Evolutionary conservation across 2,888 invertebrate genomes (phyloP).

Genomic region (Pandemis heparana): DNA sequence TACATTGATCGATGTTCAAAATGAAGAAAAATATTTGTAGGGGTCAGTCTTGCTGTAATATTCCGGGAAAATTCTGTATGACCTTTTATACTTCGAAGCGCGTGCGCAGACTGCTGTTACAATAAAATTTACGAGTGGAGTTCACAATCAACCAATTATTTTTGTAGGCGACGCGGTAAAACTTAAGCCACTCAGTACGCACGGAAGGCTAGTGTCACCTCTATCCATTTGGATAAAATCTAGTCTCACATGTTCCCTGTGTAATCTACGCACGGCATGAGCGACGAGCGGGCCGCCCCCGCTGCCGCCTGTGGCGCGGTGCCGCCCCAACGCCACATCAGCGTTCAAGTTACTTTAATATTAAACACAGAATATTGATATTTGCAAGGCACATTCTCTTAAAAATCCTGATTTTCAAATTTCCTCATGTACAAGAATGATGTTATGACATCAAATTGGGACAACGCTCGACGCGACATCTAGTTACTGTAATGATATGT

Average conservation of each 20-base stretch:
- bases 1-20: too few relatives aligned
- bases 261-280: constrained; percentile 56
- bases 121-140: neutral
- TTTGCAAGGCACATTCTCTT: constrained; percentile 86
- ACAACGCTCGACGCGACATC: constrained; percentile 69
- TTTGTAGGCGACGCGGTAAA: too few relatives aligned
- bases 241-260: constrained; percentile 53
- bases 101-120: too few relatives aligned
- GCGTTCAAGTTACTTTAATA: constrained; percentile 75
- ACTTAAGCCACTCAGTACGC: neutral
- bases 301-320: constrained; percentile 33
- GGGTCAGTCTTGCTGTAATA: too few relatives aligned
- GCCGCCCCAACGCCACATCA: constrained; percentile 59
- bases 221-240: constrained; percentile 41
- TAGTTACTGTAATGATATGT: constrained; percentile 76
- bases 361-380: constrained; percentile 86
- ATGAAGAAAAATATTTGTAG: too few relatives aligned
- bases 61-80: too few relatives aligned
- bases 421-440: constrained; percentile 73
- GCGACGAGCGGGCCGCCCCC: constrained; percentile 31
- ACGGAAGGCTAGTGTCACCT: neutral
- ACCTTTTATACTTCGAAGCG: too few relatives aligned
- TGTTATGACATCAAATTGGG: constrained; percentile 69
- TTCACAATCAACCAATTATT: too few relatives aligned
- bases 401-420: constrained; percentile 83